Conservation (phyloP, 2,797 vertebrate species). For the Semaprochilodus insignis region DNA sequence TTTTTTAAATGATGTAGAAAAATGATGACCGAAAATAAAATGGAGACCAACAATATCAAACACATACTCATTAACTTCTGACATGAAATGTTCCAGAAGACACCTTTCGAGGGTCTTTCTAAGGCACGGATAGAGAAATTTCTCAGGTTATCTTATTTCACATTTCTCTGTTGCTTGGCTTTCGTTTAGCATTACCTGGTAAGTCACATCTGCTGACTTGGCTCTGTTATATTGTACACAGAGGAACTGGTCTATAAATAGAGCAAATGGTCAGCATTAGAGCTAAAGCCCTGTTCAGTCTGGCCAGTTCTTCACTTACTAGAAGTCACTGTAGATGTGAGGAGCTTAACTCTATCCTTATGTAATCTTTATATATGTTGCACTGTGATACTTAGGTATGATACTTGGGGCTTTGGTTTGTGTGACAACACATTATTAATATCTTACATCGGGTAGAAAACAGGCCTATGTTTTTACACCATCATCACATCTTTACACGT, state of each 20-base stretch:
- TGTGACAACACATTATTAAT: background rate
- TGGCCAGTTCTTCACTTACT: background rate
- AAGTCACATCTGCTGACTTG: background rate
- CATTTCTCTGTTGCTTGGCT: background rate
- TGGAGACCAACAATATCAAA: background rate
- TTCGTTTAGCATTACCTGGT: background rate
- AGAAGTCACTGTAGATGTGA: background rate
- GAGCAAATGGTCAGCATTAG: conserved; percentile 10
- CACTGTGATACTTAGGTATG: background rate
- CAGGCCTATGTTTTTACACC: too few species aligned
- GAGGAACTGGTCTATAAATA: conserved; percentile 17
- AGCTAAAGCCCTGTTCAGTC: background rate
- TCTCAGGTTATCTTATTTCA: background rate
- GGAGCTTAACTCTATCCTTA: background rate
- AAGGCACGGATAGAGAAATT: background rate
- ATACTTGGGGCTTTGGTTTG: too few species aligned
- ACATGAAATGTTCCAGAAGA: background rate
- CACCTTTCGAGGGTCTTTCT: background rate
- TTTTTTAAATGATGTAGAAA: too few species aligned
- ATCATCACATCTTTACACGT: too few species aligned
- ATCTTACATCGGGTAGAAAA: background rate
- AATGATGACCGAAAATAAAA: too few species aligned
- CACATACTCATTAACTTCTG: background rate
- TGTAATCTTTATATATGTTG: background rate
- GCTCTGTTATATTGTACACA: conserved; percentile 6